These are phyloP conservation scores for Amblyjoppa fuscipennis DNA, from an alignment of 2,888 invertebrate genomes.

Conservation along the genomic window DNA sequence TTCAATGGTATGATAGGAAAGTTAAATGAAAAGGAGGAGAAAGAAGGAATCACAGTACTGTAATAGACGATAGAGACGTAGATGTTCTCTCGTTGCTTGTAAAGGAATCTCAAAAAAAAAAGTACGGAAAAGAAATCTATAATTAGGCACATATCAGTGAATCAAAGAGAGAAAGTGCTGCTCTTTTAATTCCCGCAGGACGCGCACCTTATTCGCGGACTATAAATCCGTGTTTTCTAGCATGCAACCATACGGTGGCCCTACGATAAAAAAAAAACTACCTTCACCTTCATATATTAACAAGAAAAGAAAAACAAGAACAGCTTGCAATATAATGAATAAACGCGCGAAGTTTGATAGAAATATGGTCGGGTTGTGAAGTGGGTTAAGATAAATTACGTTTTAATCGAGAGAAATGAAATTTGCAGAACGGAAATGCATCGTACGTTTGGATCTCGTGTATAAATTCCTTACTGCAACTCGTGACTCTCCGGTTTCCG, in stretches of 20 bases:
- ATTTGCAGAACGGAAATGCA: background rate
- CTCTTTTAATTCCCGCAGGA: conserved; percentile 45
- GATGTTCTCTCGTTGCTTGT: conserved; percentile 45
- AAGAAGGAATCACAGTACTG: conserved; percentile 28
- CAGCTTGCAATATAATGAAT: background rate
- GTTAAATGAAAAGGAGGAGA: background rate
- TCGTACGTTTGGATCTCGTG: background rate
- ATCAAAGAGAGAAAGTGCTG: conserved; percentile 35
- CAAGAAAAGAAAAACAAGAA: conserved; percentile 3
- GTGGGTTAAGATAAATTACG: conserved; percentile 30
- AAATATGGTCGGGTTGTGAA: conserved; percentile 56
- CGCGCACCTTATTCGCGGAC: conserved; percentile 36
- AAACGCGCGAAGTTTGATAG: conserved; percentile 31
- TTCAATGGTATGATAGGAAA: conserved; percentile 27
- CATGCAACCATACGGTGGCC: conserved; percentile 38
- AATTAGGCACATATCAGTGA: conserved; percentile 60
- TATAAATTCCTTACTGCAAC: conserved; percentile 9
- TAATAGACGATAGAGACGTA: conserved; percentile 15
- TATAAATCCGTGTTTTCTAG: conserved; percentile 23
- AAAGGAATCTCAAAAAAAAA: conserved; percentile 29
- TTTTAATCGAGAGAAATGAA: conserved; percentile 9
- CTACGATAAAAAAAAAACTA: conserved; percentile 34
- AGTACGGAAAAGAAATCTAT: conserved; percentile 17
- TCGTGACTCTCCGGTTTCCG: conserved; percentile 7
- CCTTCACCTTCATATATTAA: conserved; percentile 35